Conservation (phyloP, 1,140 invertebrate genomes). For the Cecropterus lyciades region DNA sequence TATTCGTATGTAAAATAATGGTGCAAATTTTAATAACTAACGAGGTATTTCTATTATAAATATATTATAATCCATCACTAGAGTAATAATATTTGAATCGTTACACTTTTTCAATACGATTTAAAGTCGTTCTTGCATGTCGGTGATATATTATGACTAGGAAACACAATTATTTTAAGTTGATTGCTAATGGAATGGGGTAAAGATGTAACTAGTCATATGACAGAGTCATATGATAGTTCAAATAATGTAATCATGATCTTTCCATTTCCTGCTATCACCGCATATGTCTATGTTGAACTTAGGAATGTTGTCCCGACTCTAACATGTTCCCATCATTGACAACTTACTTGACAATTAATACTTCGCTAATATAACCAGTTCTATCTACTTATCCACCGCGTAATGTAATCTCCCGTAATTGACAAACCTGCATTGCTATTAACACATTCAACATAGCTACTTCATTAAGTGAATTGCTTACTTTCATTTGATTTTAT, state of each 20-base stretch:
- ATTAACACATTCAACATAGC: conserved; percentile 10
- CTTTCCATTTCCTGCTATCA: conserved; percentile 17
- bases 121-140: too few relatives aligned
- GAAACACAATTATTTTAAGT: too few relatives aligned
- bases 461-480: conserved; percentile 15
- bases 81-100: too few relatives aligned
- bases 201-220: neutral
- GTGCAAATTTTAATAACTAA: too few relatives aligned
- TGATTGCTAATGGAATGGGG: too few relatives aligned
- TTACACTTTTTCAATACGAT: too few relatives aligned
- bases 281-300: conserved; percentile 1
- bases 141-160: too few relatives aligned
- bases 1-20: too few relatives aligned
- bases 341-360: conserved; percentile 17
- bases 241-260: conserved; percentile 2
- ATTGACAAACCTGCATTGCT: conserved; percentile 25
- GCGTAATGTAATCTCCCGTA: conserved; percentile 20
- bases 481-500: conserved; percentile 5
- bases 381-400: conserved; percentile 26
- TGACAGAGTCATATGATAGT: neutral
- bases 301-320: conserved; percentile 15
- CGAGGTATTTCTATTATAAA: too few relatives aligned
- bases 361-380: conserved; percentile 28
- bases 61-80: too few relatives aligned
- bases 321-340: conserved; percentile 13